Evolutionary conservation across 2,113 vertebrate species (phyloP), one percentile per base, ranked within the genome.

Genomic region (Etheostoma spectabile): DNA sequence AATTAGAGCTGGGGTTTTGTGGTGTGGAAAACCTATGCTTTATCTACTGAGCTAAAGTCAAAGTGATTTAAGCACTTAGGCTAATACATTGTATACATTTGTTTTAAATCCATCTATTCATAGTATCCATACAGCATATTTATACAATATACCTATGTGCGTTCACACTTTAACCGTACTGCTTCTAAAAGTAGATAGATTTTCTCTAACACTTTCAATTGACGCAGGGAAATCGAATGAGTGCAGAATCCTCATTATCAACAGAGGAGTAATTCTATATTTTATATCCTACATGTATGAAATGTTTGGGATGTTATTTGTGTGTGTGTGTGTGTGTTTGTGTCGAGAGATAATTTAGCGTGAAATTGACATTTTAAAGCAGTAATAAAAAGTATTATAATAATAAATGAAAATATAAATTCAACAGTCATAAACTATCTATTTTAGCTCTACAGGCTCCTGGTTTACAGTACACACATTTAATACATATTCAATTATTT

Each of bases 401-500:
- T 3, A 30, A 53, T 2, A 69, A 42, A 61, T 35, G 4, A 15
- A 45, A 64, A 27, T 70, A 7, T 5, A 11, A 53, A 33, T 18
- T 42, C 0, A 4, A 45, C 10, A 46, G 48, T 49, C 14, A 13
- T 14, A 13, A 61, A 38, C 16, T 53, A 5, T 6, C 6, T 38
- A 22, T 56, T 81, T 13, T 24, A 45, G 4, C 24, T 56, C 35
- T 16, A 53, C 12, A 27, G 21, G 4, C 45, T 30, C 30, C 45
- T 2, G 12, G 35, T 60, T 66, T 74, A 27, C 33, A 80, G 57
- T 35, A 18, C 49, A 68, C 22, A 62, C 38, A 72, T 42, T 83
- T 45, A 85, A 85, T 80, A 66, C 62, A 74, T 74, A 78, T 68
- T 22, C 42, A 73, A 65, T 79, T 35, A 77, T 53, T 33, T 52